Evolutionary conservation across 92 coral and sea anemone species (phyloP).

Genomic region (Anthopleura xanthogrammica): DNA sequence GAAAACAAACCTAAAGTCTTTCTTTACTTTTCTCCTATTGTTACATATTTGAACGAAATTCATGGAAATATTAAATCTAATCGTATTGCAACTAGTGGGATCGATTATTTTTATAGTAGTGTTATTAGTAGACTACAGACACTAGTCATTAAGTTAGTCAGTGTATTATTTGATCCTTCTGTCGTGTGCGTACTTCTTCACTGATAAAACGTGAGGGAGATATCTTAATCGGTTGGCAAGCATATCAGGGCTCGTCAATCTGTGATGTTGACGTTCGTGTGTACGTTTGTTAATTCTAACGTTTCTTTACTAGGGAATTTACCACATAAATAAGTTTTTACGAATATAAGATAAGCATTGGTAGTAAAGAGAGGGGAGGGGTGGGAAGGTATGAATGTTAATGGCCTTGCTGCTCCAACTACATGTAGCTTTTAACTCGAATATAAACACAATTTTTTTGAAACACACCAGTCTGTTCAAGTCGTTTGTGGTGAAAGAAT

Average conservation of each 20-base stretch:
- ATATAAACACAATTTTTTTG: no score
- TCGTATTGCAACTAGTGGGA: background rate
- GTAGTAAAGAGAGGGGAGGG: background rate
- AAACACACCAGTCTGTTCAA: no score
- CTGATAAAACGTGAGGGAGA: background rate
- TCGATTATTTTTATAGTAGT: background rate
- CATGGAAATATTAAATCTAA: background rate
- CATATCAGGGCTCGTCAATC: background rate
- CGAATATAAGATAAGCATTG: background rate
- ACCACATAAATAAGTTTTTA: background rate
- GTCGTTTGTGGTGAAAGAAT: background rate
- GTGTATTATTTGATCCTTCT: background rate
- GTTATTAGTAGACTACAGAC: background rate
- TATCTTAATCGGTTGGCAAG: background rate
- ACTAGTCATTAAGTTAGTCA: background rate
- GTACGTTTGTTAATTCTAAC: background rate
- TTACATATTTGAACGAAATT: background rate
- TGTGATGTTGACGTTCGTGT: background rate
- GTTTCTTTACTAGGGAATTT: background rate
- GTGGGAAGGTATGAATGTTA: background rate
- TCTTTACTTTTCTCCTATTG: background rate
- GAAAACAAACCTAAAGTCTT: no score
- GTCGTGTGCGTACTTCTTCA: background rate
- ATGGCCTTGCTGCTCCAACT: no score
- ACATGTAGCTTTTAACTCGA: no score